phyloP scores from a whole-genome alignment of 2,113 vertebrate genomes.

The Platycercus adscitus region DNA sequence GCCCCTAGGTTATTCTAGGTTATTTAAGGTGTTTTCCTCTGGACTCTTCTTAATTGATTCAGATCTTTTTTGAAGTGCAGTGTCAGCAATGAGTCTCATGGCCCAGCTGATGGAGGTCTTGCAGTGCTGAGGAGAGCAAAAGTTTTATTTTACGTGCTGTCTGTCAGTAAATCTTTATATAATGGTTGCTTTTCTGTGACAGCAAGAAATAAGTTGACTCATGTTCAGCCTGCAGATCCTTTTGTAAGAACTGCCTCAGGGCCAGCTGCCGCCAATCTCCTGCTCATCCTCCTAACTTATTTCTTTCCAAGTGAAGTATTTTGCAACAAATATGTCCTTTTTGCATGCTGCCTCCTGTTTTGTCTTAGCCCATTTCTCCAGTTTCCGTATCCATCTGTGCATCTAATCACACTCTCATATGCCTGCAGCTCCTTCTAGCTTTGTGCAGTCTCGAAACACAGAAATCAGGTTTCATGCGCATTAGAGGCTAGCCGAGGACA shows the following conservation, averaged over 20 bases:
- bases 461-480: neutral
- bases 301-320: constrained; percentile 19
- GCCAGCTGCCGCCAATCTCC: constrained; percentile 2
- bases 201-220: constrained; percentile 28
- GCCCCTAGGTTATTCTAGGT: neutral
- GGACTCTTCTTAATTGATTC: neutral
- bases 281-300: neutral
- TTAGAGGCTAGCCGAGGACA: neutral
- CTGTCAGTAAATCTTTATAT: constrained; percentile 23
- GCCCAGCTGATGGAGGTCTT: neutral
- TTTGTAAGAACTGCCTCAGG: neutral
- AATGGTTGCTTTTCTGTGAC: neutral
- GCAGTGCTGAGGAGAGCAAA: neutral
- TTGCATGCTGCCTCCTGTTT: neutral
- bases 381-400: neutral
- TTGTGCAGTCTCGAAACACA: neutral
- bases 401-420: neutral
- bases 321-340: constrained; percentile 25
- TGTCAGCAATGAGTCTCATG: neutral
- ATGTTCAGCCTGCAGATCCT: neutral
- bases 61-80: neutral
- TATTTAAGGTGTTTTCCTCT: neutral
- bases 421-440: neutral
- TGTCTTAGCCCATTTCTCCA: neutral
- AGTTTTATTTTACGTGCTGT: neutral